Evolutionary conservation across 2,113 vertebrate species (phyloP).

Genomic region (Notarius quadriscutis): DNA sequence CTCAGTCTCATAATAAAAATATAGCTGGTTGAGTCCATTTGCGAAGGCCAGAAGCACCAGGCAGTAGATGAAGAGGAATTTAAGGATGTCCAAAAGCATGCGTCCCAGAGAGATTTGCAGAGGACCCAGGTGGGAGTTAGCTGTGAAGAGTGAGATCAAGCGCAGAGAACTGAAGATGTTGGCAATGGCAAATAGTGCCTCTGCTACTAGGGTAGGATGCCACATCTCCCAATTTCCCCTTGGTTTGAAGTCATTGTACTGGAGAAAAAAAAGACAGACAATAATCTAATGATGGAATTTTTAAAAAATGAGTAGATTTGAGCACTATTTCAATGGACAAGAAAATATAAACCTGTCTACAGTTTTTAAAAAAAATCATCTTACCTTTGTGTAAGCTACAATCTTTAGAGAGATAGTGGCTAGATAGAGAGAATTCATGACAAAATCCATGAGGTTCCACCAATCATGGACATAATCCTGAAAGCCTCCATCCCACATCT

Average conservation of each 20-base stretch:
- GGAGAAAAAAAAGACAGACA: slow-evolving; percentile 23
- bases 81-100: slow-evolving; percentile 98
- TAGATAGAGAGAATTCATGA: slow-evolving; percentile 99
- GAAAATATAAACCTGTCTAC: background rate
- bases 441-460: slow-evolving; percentile 99
- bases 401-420: slow-evolving; percentile 98
- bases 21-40: slow-evolving; percentile 97
- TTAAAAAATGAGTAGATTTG: background rate
- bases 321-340: background rate
- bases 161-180: slow-evolving; percentile 98
- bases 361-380: background rate
- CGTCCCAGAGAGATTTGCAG: slow-evolving; percentile 97
- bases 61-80: slow-evolving; percentile 99
- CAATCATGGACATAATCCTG: slow-evolving; percentile 98
- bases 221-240: slow-evolving; percentile 95
- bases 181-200: slow-evolving; percentile 97
- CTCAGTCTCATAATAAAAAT: slow-evolving; percentile 98
- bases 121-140: slow-evolving; percentile 97
- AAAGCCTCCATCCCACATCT: slow-evolving; percentile 99
- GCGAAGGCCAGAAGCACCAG: slow-evolving; percentile 97
- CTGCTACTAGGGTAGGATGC: slow-evolving; percentile 95
- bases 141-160: slow-evolving; percentile 98
- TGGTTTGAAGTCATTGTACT: slow-evolving; percentile 88
- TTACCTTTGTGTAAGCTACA: slow-evolving; percentile 93
- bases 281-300: background rate